These are phyloP conservation scores for Talpa occidentalis DNA, from an alignment of 2,113 vertebrate species.

Conservation along the genomic window DNA sequence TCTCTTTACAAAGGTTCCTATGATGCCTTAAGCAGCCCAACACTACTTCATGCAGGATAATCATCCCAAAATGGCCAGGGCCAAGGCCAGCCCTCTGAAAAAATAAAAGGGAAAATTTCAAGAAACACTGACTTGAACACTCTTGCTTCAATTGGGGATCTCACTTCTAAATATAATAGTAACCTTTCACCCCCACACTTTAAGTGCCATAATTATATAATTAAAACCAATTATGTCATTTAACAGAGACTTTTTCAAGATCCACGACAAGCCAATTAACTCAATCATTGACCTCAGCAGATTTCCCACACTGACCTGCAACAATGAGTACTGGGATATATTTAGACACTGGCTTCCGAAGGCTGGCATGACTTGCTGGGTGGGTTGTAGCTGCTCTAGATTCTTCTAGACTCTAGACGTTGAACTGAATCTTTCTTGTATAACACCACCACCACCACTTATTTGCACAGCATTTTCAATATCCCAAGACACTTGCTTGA, in stretches of 20 bases:
- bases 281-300: constrained; percentile 93
- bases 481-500: neutral
- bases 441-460: neutral
- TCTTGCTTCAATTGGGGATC: constrained; percentile 76
- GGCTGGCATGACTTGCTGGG: constrained; percentile 69
- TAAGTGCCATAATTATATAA: constrained; percentile 96
- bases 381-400: neutral
- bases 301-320: constrained; percentile 92
- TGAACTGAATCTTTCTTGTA: neutral
- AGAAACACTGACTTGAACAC: constrained; percentile 82
- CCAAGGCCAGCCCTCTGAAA: constrained; percentile 89
- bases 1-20: constrained; percentile 89
- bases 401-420: neutral
- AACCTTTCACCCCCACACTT: constrained; percentile 94
- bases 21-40: constrained; percentile 82
- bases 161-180: constrained; percentile 91
- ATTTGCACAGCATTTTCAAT: neutral
- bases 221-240: constrained; percentile 99
- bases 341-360: constrained; percentile 84
- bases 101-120: constrained; percentile 69
- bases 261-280: constrained; percentile 92
- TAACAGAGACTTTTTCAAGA: constrained; percentile 89
- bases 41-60: constrained; percentile 84
- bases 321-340: constrained; percentile 93
- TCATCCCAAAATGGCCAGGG: constrained; percentile 86